phyloP scores from a whole-genome alignment of 2,888 invertebrate species.

The Parascotia fuliginaria region DNA sequence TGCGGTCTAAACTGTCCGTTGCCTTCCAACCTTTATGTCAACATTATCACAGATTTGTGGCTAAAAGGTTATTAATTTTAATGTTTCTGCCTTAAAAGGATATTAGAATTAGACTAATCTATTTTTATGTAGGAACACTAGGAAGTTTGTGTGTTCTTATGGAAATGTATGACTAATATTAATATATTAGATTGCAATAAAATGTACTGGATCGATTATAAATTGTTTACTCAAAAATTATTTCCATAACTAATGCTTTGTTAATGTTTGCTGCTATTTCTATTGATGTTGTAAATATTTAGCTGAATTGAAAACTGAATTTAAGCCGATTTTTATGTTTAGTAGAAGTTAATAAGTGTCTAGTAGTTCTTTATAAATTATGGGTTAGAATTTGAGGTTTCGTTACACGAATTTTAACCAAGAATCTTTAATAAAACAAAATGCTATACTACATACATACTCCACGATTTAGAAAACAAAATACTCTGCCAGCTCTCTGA shows the following conservation, averaged over 20 bases:
- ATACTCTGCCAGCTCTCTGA: slow-evolving; percentile 1
- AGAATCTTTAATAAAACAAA: too few species aligned
- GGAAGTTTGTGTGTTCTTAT: background rate
- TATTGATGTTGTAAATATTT: background rate
- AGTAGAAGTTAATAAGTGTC: too few species aligned
- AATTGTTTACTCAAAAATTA: background rate
- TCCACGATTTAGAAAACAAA: background rate
- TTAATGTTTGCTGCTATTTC: background rate
- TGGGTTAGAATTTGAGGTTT: too few species aligned
- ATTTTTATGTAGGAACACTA: too few species aligned
- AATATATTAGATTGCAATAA: background rate
- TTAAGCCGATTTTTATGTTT: too few species aligned
- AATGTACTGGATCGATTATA: background rate
- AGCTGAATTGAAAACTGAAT: too few species aligned
- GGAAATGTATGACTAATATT: too few species aligned
- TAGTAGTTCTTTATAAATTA: too few species aligned
- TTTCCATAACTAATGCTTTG: background rate
- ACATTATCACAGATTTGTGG: slow-evolving; percentile 19
- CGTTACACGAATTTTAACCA: too few species aligned
- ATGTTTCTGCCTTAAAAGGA: background rate
- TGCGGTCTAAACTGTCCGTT: slow-evolving; percentile 42
- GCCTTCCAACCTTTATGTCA: slow-evolving; percentile 41
- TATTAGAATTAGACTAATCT: background rate
- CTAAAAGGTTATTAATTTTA: slow-evolving; percentile 20
- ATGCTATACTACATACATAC: too few species aligned